Conservation (phyloP, 2,113 vertebrate species). For the Galeopterus variegatus region DNA sequence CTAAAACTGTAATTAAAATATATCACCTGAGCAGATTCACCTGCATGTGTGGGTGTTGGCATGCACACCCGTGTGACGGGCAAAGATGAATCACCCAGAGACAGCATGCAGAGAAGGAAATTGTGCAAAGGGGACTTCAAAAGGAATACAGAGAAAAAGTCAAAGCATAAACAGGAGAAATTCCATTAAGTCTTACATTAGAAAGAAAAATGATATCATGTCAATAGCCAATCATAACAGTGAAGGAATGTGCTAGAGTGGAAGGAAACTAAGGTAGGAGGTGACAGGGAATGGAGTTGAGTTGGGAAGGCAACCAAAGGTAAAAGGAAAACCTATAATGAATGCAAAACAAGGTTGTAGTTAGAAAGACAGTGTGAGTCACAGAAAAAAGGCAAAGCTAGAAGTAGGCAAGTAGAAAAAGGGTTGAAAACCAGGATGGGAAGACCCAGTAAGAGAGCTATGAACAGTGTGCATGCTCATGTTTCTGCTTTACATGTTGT, state of each 20-base stretch:
- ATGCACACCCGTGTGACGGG: slow-evolving; percentile 89
- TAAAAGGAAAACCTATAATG: neutral
- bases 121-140: slow-evolving; percentile 53
- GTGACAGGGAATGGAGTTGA: neutral
- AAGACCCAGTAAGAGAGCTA: slow-evolving; percentile 23
- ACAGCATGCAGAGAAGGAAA: slow-evolving; percentile 85
- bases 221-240: slow-evolving; percentile 10
- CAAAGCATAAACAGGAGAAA: neutral
- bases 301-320: neutral
- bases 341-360: neutral
- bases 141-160: slow-evolving; percentile 46
- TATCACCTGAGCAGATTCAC: slow-evolving; percentile 93
- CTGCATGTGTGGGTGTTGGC: slow-evolving; percentile 90
- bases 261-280: neutral
- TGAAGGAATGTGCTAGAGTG: neutral
- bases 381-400: neutral
- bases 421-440: slow-evolving; percentile 18
- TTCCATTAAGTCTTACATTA: slow-evolving; percentile 17
- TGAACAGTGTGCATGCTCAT: neutral
- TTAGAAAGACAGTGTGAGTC: neutral
- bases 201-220: neutral
- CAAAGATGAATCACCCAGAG: slow-evolving; percentile 93
- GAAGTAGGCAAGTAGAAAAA: slow-evolving; percentile 35
- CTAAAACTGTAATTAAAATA: slow-evolving; percentile 98
- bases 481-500: slow-evolving; percentile 23